Percentiles rank a stretch among this genome's conserved stretches.
Conservation (phyloP, 2,888 invertebrate species). For the Andricus curvator region DNA sequence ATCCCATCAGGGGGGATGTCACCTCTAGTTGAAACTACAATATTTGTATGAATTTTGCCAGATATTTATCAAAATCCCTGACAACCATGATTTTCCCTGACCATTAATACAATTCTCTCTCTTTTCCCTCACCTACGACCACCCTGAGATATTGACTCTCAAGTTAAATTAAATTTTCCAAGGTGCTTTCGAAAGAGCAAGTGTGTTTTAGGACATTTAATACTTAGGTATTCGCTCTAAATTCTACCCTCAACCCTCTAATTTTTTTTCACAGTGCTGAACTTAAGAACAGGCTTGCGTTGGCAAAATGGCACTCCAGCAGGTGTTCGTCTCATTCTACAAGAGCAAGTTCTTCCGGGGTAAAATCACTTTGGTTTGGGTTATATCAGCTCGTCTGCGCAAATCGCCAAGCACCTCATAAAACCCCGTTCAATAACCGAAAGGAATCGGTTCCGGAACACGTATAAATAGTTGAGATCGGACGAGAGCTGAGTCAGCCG, state of each 20-base stretch:
- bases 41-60: no score
- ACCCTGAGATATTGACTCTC: no score
- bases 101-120: no score
- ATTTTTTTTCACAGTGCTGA: not conserved
- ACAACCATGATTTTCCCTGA: no score
- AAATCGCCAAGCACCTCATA: conserved; percentile 49
- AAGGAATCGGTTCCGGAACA: conserved; percentile 42
- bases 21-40: no score
- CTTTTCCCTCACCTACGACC: no score
- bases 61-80: no score
- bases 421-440: conserved; percentile 49
- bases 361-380: conserved; percentile 26
- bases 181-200: not conserved
- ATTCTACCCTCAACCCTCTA: not conserved
- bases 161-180: not conserved
- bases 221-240: not conserved
- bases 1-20: no score
- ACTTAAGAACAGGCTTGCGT: not conserved
- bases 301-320: not conserved
- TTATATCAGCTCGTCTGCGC: conserved; percentile 34
- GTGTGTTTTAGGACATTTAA: not conserved
- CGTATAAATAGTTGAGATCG: conserved; percentile 40
- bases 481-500: conserved; percentile 63
- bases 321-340: conserved; percentile 1
- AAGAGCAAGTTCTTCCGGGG: conserved; percentile 4